Percentiles rank a stretch among this genome's conserved stretches.
Evolutionary conservation across 2,797 vertebrate genomes (phyloP).

Genomic region (Gorsachius magnificus): DNA sequence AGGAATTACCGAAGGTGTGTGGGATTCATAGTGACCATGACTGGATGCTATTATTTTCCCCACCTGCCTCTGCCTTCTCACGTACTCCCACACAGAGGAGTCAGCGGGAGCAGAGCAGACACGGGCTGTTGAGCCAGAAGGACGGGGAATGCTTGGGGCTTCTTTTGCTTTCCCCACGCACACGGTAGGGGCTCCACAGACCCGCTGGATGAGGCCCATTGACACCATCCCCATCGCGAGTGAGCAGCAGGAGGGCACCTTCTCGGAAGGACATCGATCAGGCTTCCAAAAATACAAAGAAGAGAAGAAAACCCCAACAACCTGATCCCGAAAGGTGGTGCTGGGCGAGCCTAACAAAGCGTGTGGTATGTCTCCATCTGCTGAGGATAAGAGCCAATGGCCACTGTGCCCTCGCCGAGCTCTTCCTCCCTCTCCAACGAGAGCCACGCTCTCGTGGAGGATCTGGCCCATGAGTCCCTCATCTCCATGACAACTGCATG

Average conservation of each 20-base stretch:
- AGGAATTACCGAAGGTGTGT: slow-evolving; percentile 50
- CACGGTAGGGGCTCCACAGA: not conserved
- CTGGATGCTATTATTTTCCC: slow-evolving; percentile 51
- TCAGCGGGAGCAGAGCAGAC: not conserved
- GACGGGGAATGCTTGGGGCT: not conserved
- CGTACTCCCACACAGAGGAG: not conserved
- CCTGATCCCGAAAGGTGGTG: not conserved
- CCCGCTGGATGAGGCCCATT: not conserved
- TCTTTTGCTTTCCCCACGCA: not conserved
- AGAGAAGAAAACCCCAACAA: not conserved
- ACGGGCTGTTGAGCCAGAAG: not conserved
- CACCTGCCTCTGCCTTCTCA: slow-evolving; percentile 47
- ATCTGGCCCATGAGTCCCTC: not conserved
- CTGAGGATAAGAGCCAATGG: not conserved
- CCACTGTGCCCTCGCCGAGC: not conserved
- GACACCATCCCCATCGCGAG: fast-evolving
- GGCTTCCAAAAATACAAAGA: not conserved
- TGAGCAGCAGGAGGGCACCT: not conserved
- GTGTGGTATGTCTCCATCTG: slow-evolving; percentile 43
- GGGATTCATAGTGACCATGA: slow-evolving; percentile 30
- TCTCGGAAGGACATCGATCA: fast-evolving
- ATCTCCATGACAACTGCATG: fast-evolving
- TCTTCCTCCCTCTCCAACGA: not conserved
- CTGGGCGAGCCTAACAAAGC: not conserved
- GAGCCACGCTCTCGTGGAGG: not conserved